phyloP scores from a whole-genome alignment of 2,797 vertebrate genomes.

The Dallia pectoralis region DNA sequence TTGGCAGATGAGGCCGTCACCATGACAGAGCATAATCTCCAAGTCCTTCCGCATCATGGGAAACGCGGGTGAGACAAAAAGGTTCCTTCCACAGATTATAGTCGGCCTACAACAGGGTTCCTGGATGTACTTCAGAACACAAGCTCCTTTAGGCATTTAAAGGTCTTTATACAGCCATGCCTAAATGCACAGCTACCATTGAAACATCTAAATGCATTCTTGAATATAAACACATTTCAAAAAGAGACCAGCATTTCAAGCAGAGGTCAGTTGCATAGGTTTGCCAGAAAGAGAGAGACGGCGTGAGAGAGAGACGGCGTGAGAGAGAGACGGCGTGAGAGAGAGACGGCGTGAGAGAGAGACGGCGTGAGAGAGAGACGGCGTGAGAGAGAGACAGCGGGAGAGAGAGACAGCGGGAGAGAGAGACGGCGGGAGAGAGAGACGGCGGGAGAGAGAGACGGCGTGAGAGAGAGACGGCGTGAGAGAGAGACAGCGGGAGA shows the following conservation, averaged over 20 bases:
- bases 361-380: not conserved
- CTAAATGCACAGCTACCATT: not conserved
- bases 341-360: constrained; percentile 2
- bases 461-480: not conserved
- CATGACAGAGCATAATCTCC: not conserved
- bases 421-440: constrained; percentile 19
- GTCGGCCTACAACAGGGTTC: not conserved
- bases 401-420: not conserved
- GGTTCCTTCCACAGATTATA: constrained; percentile 38
- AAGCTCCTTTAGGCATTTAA: not conserved
- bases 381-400: constrained; percentile 11
- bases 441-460: too few species aligned
- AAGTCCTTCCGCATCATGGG: constrained; percentile 68
- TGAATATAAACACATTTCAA: not conserved
- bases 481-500: constrained; percentile 12
- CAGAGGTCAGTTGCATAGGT: not conserved
- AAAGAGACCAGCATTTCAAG: not conserved
- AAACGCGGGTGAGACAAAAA: constrained; percentile 64
- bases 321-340: constrained; percentile 12
- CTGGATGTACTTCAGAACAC: not conserved
- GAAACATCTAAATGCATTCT: not conserved
- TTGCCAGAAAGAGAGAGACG: not conserved
- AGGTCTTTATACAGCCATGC: not conserved
- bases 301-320: not conserved
- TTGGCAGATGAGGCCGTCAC: constrained; percentile 39